phyloP scores from a whole-genome alignment of 2,113 vertebrate genomes.

The Megatriorchis doriae region DNA sequence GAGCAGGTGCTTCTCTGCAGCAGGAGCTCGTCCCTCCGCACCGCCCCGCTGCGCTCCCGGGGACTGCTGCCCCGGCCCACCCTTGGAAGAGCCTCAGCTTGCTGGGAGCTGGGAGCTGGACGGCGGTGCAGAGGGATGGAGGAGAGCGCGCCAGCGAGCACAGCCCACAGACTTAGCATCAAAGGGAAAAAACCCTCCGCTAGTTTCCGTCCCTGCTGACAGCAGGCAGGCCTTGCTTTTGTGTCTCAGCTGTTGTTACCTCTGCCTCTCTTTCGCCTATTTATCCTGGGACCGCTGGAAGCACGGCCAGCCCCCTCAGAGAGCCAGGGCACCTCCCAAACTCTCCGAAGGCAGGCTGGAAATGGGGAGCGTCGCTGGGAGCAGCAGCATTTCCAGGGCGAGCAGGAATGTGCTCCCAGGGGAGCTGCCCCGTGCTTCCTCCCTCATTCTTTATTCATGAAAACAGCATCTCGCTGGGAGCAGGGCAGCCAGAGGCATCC shows the following conservation, averaged over 20 bases:
- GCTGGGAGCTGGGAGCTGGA: background rate
- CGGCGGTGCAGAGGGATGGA: background rate
- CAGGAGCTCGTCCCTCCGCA: background rate
- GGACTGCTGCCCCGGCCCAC: background rate
- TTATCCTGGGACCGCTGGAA: background rate
- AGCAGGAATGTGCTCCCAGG: constrained; percentile 49
- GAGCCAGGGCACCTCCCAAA: background rate
- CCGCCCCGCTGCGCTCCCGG: background rate
- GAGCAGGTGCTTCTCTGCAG: constrained; percentile 78
- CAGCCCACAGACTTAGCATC: background rate
- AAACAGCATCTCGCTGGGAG: constrained; percentile 11
- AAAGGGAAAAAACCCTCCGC: background rate
- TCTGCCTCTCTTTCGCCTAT: background rate
- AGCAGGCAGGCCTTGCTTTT: background rate
- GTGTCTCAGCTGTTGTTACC: background rate
- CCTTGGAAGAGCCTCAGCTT: background rate
- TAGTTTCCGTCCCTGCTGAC: background rate
- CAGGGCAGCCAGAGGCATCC: background rate
- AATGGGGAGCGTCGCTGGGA: background rate
- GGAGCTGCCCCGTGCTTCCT: constrained; percentile 34
- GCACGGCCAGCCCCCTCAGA: background rate
- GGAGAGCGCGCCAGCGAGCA: background rate
- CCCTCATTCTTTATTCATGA: constrained; percentile 50
- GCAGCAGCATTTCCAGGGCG: constrained; percentile 35
- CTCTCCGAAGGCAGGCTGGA: background rate